Evolutionary conservation across 1,140 invertebrate species (phyloP).

Genomic region (Panagrolaimus sp.): DNA sequence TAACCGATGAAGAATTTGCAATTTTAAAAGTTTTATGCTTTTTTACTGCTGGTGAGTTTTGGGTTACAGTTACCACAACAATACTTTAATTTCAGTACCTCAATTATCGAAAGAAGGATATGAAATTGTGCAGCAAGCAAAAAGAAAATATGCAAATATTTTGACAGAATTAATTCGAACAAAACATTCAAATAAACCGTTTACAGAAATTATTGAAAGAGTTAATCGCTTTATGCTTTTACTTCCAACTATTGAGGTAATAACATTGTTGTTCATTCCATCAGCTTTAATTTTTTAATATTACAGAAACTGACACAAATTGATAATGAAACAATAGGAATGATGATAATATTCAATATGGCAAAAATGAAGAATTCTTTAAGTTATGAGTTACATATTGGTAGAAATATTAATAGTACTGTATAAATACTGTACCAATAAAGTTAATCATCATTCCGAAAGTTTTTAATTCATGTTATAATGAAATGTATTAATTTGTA

Average conservation of each 20-base stretch:
- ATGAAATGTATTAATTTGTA: too few species aligned
- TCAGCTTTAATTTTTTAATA: neutral
- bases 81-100: constrained; percentile 4
- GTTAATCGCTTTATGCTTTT: constrained; percentile 25
- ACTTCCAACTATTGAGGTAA: constrained; percentile 22
- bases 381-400: constrained; percentile 21
- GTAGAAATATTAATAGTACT: too few species aligned
- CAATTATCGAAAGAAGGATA: constrained; percentile 15
- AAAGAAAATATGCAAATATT: constrained; percentile 21
- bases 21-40: constrained; percentile 33
- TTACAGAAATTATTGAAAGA: constrained; percentile 20
- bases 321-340: constrained; percentile 26
- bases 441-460: too few species aligned
- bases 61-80: too few species aligned
- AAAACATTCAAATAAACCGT: too few species aligned
- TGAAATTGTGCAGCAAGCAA: constrained; percentile 17
- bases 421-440: too few species aligned
- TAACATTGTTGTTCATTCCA: neutral
- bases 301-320: constrained; percentile 22
- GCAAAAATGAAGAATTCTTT: constrained; percentile 16
- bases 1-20: constrained; percentile 30
- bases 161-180: constrained; percentile 24
- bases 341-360: constrained; percentile 28
- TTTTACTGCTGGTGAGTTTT: constrained; percentile 30
- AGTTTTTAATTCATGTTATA: too few species aligned